Evolutionary conservation across 1,140 invertebrate genomes (phyloP).

Genomic region (Goniozus legneri): DNA sequence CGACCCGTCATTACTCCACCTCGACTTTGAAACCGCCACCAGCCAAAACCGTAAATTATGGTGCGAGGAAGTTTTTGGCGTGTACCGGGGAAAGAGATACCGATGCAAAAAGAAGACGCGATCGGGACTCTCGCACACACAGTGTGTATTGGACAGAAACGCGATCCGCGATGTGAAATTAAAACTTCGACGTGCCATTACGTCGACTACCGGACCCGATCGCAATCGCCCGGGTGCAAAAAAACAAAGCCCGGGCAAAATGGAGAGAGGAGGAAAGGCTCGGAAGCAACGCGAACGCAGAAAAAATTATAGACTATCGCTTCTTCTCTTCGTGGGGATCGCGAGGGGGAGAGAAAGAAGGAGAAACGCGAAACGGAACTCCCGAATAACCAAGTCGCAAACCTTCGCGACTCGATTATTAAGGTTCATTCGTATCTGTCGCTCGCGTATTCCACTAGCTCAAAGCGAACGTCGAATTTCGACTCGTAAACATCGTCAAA

Average conservation of each 20-base stretch:
- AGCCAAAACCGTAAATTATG: slow-evolving; percentile 31
- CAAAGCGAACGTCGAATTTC: no score
- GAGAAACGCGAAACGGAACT: no score
- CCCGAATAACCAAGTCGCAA: no score
- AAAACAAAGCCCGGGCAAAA: background rate
- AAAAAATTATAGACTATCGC: no score
- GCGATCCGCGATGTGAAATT: slow-evolving; percentile 19
- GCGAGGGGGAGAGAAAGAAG: slow-evolving; percentile 3
- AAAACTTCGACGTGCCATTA: slow-evolving; percentile 23
- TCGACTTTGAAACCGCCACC: slow-evolving; percentile 26
- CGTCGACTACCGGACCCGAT: slow-evolving; percentile 14
- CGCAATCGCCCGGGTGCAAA: background rate
- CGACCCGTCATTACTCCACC: slow-evolving; percentile 30
- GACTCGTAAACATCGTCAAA: no score
- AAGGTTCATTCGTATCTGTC: no score
- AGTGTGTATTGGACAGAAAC: background rate
- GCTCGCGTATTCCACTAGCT: no score
- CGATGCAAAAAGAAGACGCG: slow-evolving; percentile 6
- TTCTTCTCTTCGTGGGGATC: no score
- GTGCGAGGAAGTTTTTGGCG: slow-evolving; percentile 8
- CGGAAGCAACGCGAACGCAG: background rate
- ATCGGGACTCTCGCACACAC: background rate
- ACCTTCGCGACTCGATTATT: no score
- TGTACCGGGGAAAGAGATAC: slow-evolving; percentile 6
- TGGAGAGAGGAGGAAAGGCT: slow-evolving; percentile 1